Conservation (phyloP, 2,888 invertebrate species). For the Meteorus cinctellus region DNA sequence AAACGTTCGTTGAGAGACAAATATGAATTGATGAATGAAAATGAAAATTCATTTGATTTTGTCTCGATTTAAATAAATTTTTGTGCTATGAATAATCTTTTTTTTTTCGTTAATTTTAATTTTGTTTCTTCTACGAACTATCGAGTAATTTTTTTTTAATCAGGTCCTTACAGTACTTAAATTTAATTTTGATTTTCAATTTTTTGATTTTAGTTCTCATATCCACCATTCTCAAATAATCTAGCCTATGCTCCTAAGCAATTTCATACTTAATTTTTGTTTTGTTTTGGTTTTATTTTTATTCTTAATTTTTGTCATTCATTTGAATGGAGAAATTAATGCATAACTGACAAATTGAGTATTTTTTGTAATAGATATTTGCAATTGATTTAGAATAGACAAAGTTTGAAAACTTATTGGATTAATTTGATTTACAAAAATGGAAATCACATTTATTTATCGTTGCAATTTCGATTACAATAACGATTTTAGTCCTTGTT, state of each 20-base stretch:
- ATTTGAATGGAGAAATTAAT: not conserved
- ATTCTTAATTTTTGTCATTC: not conserved
- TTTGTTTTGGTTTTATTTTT: not conserved
- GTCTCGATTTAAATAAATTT: not conserved
- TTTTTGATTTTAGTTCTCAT: constrained; percentile 52
- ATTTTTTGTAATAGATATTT: not conserved
- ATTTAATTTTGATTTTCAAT: constrained; percentile 57
- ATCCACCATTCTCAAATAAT: constrained; percentile 28
- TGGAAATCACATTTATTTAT: constrained; percentile 13
- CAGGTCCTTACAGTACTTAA: constrained; percentile 45
- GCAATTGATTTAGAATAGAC: not conserved
- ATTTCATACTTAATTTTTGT: constrained; percentile 9
- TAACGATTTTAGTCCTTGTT: constrained; percentile 11
- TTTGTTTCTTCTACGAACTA: constrained; percentile 44
- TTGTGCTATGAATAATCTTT: not conserved
- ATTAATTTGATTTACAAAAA: constrained; percentile 14
- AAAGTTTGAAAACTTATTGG: not conserved
- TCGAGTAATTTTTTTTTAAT: constrained; percentile 41
- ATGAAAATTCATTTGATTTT: not conserved
- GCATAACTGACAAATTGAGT: not conserved
- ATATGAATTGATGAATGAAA: not conserved
- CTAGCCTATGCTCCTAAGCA: not conserved
- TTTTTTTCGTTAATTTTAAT: not conserved
- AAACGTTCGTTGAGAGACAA: not conserved
- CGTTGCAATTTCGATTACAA: constrained; percentile 13